Evolutionary conservation across 2,888 invertebrate genomes (phyloP).

Genomic region (Pachliopta kotzebuea): DNA sequence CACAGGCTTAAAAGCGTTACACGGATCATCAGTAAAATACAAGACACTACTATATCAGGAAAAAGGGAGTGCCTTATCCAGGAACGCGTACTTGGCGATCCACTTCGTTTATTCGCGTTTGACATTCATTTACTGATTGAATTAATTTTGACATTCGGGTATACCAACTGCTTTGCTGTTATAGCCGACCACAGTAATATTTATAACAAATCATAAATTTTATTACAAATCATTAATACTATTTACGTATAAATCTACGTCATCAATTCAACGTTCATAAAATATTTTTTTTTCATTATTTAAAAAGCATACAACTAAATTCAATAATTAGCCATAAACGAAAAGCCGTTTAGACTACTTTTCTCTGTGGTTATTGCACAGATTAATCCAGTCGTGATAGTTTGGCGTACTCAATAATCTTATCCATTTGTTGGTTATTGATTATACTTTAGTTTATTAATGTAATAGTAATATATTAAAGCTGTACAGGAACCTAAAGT

Average conservation of each 20-base stretch:
- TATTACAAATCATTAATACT: no score
- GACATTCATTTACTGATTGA: slow-evolving; percentile 15
- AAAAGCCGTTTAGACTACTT: neutral
- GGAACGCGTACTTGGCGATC: slow-evolving; percentile 30
- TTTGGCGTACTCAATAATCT: slow-evolving; percentile 11
- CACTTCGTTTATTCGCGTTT: slow-evolving; percentile 24
- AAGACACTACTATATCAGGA: slow-evolving; percentile 24
- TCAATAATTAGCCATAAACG: neutral
- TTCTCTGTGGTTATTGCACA: neutral
- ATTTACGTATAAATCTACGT: no score
- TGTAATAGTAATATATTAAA: neutral
- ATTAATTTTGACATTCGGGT: slow-evolving; percentile 16
- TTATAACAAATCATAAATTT: no score
- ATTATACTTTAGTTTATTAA: slow-evolving; percentile 4
- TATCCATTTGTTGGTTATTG: slow-evolving; percentile 24
- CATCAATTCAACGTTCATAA: neutral
- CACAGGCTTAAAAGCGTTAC: slow-evolving; percentile 1
- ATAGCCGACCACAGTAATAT: neutral
- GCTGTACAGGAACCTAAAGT: neutral
- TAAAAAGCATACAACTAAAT: neutral
- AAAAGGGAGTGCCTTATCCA: slow-evolving; percentile 37
- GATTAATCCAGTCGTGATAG: slow-evolving; percentile 10
- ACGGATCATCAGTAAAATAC: slow-evolving; percentile 7
- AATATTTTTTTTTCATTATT: neutral
- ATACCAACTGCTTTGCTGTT: slow-evolving; percentile 4